Percentiles rank a stretch among this genome's conserved stretches.
phyloP scores from a whole-genome alignment of 1,140 invertebrate genomes.

The Drosophila hydei region DNA sequence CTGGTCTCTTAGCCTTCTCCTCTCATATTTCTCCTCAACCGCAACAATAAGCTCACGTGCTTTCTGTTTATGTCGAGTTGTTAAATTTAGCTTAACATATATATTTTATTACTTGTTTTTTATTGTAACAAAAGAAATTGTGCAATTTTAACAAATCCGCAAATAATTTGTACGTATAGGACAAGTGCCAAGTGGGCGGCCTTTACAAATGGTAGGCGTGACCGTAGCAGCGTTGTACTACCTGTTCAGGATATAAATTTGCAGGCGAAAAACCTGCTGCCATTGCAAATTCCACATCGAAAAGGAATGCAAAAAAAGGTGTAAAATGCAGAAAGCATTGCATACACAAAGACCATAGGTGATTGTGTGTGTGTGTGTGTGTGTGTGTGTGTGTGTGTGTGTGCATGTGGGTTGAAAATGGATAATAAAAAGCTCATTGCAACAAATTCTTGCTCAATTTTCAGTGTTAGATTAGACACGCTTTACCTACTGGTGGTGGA shows the following conservation, averaged over 20 bases:
- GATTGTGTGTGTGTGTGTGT: conserved; percentile 2
- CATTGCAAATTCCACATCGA: conserved; percentile 63
- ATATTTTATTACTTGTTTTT: not conserved
- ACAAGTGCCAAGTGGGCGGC: conserved; percentile 6
- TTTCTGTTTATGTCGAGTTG: conserved; percentile 38
- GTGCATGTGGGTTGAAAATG: conserved; percentile 63
- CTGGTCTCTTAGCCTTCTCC: too few species aligned
- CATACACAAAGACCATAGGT: conserved; percentile 37
- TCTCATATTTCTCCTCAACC: too few species aligned
- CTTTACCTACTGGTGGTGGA: conserved; percentile 13
- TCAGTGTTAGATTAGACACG: conserved; percentile 77
- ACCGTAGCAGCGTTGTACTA: not conserved
- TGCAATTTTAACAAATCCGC: conserved; percentile 74
- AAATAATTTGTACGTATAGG: conserved; percentile 73
- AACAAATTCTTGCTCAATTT: conserved; percentile 81
- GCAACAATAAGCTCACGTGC: too few species aligned
- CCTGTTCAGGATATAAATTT: conserved; percentile 61
- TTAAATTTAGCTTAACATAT: conserved; percentile 43
- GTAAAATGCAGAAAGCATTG: conserved; percentile 61
- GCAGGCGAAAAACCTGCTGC: conserved; percentile 70
- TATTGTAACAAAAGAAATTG: conserved; percentile 14
- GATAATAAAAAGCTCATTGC: conserved; percentile 82
- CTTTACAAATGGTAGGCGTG: conserved; percentile 35
- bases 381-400: conserved; percentile 14
- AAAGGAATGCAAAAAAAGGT: conserved; percentile 74